Conservation (phyloP, 2,113 vertebrate species). For the Xenus cinereus region DNA sequence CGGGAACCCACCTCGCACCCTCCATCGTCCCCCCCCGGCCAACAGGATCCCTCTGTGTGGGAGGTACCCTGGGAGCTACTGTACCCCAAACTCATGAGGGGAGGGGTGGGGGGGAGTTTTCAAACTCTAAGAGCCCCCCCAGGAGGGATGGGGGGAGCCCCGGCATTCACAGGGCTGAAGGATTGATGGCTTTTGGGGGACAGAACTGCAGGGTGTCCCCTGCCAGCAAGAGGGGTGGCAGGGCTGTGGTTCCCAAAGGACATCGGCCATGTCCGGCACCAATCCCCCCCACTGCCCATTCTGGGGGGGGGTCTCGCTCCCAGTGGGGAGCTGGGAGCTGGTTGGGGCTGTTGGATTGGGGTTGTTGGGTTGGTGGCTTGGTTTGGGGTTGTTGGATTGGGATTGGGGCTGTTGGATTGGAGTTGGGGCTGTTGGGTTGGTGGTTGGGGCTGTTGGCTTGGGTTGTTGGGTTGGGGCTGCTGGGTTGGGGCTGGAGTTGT, state of each 20-base stretch:
- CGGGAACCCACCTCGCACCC: not conserved
- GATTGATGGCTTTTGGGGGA: not conserved
- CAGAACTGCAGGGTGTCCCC: not conserved
- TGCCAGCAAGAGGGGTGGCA: too few species aligned
- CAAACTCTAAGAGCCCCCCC: not conserved
- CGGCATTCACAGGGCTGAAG: not conserved
- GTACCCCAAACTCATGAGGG: not conserved
- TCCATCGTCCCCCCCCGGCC: not conserved
- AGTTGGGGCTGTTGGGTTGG: not conserved
- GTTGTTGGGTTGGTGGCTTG: not conserved
- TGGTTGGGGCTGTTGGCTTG: not conserved
- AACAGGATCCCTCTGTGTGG: fast-evolving
- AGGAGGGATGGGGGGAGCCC: not conserved
- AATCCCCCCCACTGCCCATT: fast-evolving
- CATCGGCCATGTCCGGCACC: fast-evolving
- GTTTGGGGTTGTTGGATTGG: not conserved
- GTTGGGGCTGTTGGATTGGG: not conserved
- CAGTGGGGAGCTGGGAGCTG: fast-evolving
- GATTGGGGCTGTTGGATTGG: not conserved
- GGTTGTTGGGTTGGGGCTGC: not conserved
- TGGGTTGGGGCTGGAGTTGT: too few species aligned
- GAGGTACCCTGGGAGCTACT: not conserved
- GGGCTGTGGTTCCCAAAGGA: not conserved
- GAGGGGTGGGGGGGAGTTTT: not conserved
- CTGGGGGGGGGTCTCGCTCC: too few species aligned